Evolutionary conservation across 2,113 vertebrate species (phyloP), one percentile per base, ranked within the genome.

Genomic region (Lathamus discolor): DNA sequence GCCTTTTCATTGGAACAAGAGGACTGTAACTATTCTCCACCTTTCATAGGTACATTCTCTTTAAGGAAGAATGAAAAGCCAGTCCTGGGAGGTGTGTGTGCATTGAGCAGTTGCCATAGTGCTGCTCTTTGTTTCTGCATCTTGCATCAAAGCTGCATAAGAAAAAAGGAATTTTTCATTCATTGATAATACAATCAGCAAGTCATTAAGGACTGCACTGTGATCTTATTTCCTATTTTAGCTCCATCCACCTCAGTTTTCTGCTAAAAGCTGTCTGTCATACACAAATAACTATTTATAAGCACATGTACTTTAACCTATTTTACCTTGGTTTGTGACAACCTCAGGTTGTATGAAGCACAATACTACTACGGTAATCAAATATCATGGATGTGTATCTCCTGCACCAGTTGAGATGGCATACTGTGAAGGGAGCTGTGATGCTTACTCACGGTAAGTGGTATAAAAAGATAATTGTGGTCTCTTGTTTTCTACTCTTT

Each of bases 391-490:
- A 70, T 98, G 98, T 83, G 79, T 90, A 15, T 97, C 98, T 46
- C 6, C 52, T 9, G 20, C 22, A 35, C 96, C 98, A 3, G 94
- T 98, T 83, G 90, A 75, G 73, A 72, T 98, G 23, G 39, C 97
- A 23, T 97, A 96, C 86, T 98, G 98, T 51, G 83, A 78, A 75
- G 98, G 98, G 54, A 86, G 76, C 92, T 98, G 98, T 23, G 94
- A 93, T 29, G 97, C 96, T 49, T 74, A 49, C n/a, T 97, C 98
- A 68, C 79, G 49, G 98, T 98, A 96, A 33, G 97, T 92, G 73
- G 10, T 43, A 31, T 7, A 39, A 83, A 83, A 79, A 86, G 17
- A 22, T 3, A 57, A 79, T 19, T 75, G 28, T 46, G 15, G 7
- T 29, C 20, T 82, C 41, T 75, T 83, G 17, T 59, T 39, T 90